These are phyloP conservation scores for Paralichthys olivaceus DNA, from an alignment of 2,113 vertebrate species.

Conservation along the genomic window DNA sequence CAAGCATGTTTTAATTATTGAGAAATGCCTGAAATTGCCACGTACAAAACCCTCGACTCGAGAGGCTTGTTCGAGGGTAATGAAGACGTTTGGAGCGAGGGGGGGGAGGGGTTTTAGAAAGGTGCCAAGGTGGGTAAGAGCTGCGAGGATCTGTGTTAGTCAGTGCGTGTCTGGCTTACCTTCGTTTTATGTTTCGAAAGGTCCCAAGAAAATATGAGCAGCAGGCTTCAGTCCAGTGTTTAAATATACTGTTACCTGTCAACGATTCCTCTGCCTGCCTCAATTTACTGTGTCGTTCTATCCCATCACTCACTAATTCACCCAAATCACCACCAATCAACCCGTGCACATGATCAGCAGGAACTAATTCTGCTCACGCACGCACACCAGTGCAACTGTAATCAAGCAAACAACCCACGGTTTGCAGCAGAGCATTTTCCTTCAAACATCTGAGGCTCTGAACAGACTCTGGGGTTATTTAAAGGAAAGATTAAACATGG, in stretches of 20 bases:
- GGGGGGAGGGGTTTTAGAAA: conserved; percentile 29
- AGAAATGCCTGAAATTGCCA: conserved; percentile 35
- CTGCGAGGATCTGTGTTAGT: conserved; percentile 1
- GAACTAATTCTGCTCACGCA: conserved; percentile 15
- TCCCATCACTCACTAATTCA: conserved; percentile 11
- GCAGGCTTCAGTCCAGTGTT: not conserved
- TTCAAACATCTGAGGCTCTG: conserved; percentile 32
- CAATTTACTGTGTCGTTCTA: conserved; percentile 12
- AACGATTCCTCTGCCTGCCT: conserved; percentile 6
- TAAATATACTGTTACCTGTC: not conserved
- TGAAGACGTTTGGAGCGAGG: conserved; percentile 26
- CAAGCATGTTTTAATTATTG: conserved; percentile 70
- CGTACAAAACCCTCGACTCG: conserved; percentile 20
- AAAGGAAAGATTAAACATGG: conserved; percentile 24
- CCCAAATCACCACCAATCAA: conserved; percentile 41
- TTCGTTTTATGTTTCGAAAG: not conserved
- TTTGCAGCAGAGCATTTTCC: conserved; percentile 41
- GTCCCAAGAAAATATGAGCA: not conserved
- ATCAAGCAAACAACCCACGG: conserved; percentile 36
- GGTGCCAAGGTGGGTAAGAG: conserved; percentile 17
- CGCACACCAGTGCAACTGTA: conserved; percentile 28
- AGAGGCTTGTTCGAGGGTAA: conserved; percentile 51
- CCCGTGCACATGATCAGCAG: conserved; percentile 12
- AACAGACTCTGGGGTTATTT: conserved; percentile 39
- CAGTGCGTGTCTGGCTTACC: not conserved